Evolutionary conservation across 2,113 vertebrate genomes (phyloP).

Genomic region (Trogon surrucura): DNA sequence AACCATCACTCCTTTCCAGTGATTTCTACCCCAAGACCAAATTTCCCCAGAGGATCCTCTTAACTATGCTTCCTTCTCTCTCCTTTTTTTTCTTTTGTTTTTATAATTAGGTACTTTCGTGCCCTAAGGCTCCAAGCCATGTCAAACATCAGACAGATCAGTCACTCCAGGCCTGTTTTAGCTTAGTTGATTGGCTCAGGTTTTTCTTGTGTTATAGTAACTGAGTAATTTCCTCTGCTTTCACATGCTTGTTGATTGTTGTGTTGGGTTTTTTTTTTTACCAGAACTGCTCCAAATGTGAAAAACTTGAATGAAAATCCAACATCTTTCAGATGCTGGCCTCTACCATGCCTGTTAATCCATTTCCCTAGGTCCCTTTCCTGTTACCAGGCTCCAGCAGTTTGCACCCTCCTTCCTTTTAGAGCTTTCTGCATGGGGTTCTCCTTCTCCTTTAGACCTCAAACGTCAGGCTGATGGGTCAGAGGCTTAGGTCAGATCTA

Average conservation of each 20-base stretch:
- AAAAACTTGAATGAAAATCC: background rate
- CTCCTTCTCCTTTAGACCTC: background rate
- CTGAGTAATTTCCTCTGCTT: background rate
- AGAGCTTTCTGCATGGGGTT: background rate
- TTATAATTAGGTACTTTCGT: background rate
- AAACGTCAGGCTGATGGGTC: background rate
- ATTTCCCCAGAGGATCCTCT: background rate
- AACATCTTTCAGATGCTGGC: background rate
- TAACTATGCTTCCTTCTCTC: background rate
- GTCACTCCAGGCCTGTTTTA: background rate
- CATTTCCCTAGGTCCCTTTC: background rate
- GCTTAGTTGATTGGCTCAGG: background rate
- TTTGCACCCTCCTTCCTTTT: background rate
- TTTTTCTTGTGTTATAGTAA: background rate
- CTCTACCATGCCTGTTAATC: background rate
- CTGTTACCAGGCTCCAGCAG: background rate
- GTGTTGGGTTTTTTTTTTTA: background rate
- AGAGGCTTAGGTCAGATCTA: background rate
- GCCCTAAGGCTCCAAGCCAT: background rate
- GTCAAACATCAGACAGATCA: background rate
- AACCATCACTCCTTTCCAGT: background rate
- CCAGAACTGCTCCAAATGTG: background rate
- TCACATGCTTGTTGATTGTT: background rate
- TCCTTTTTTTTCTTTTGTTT: background rate
- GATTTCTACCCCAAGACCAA: background rate